A percentile compares a stretch with the other conserved stretches of the same genome.
Evolutionary conservation across 1,140 invertebrate genomes (phyloP).

Genomic region (Drosophila ohnishii): DNA sequence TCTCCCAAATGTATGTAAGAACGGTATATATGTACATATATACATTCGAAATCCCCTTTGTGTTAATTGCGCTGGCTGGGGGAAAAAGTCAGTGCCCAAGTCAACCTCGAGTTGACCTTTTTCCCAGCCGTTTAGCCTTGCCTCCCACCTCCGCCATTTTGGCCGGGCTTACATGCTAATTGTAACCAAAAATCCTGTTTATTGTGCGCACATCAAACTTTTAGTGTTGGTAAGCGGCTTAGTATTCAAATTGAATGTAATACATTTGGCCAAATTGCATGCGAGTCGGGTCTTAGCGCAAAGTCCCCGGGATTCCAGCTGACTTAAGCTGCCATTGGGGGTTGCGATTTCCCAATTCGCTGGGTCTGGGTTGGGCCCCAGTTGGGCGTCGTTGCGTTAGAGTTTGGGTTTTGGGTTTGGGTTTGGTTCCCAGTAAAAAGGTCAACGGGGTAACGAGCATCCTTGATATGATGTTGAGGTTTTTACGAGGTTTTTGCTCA

Average conservation of each 20-base stretch:
- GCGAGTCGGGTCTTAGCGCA: slow-evolving; percentile 69
- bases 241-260: slow-evolving; percentile 82
- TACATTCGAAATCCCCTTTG: slow-evolving; percentile 60
- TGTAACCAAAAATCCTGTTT: slow-evolving; percentile 81
- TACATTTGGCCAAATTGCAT: slow-evolving; percentile 80
- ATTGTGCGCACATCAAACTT: slow-evolving; percentile 81
- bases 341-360: slow-evolving; percentile 25
- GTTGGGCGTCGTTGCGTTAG: neutral
- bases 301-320: slow-evolving; percentile 62
- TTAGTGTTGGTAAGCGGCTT: slow-evolving; percentile 82
- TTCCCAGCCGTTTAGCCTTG: slow-evolving; percentile 13
- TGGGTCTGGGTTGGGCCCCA: neutral
- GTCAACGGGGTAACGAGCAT: slow-evolving; percentile 49
- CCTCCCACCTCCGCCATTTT: slow-evolving; percentile 24
- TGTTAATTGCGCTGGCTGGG: slow-evolving; percentile 72
- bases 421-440: slow-evolving; percentile 23
- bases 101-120: slow-evolving; percentile 47
- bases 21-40: slow-evolving; percentile 1
- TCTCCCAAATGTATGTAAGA: slow-evolving; percentile 36
- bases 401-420: slow-evolving; percentile 1
- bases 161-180: slow-evolving; percentile 74
- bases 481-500: slow-evolving; percentile 38
- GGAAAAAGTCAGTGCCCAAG: slow-evolving; percentile 66
- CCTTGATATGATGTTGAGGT: slow-evolving; percentile 40
- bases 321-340: slow-evolving; percentile 68